Conservation (phyloP, 2,888 invertebrate species). For the Ormyrus labotus region DNA sequence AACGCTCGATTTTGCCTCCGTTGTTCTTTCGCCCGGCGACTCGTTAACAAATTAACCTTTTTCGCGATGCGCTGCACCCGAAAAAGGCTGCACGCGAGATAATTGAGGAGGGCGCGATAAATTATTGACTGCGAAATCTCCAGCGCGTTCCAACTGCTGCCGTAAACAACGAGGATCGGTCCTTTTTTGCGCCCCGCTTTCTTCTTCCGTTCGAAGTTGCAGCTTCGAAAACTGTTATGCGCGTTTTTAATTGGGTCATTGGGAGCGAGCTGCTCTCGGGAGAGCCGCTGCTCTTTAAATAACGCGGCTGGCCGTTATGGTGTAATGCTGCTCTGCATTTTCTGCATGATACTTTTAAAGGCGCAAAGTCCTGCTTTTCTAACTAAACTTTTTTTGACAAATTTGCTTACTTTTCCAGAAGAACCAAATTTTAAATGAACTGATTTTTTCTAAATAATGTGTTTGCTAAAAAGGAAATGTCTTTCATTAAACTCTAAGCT, state of each 20-base stretch:
- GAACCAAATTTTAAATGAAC: too few species aligned
- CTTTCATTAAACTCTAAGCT: too few species aligned
- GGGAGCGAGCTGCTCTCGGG: too few species aligned
- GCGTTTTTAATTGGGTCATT: too few species aligned
- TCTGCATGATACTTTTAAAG: too few species aligned
- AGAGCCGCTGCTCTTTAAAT: too few species aligned
- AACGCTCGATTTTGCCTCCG: constrained; percentile 16
- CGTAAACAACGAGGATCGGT: background rate
- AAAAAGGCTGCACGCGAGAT: background rate
- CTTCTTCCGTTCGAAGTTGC: background rate
- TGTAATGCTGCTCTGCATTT: too few species aligned
- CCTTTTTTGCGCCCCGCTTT: background rate
- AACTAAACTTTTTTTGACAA: background rate
- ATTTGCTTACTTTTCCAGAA: too few species aligned
- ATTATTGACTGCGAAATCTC: constrained; percentile 8
- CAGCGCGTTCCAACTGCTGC: constrained; percentile 12
- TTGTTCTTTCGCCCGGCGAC: constrained; percentile 17
- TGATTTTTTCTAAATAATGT: too few species aligned
- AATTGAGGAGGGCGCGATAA: background rate
- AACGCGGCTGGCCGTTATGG: too few species aligned
- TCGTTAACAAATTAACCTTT: constrained; percentile 39
- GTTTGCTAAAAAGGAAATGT: too few species aligned
- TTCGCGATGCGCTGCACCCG: background rate
- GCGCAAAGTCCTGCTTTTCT: background rate
- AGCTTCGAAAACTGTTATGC: background rate